Evolutionary conservation across 2,797 vertebrate genomes (phyloP), one percentile per base, ranked within the genome.

Genomic region (Macropus fuliginosus): DNA sequence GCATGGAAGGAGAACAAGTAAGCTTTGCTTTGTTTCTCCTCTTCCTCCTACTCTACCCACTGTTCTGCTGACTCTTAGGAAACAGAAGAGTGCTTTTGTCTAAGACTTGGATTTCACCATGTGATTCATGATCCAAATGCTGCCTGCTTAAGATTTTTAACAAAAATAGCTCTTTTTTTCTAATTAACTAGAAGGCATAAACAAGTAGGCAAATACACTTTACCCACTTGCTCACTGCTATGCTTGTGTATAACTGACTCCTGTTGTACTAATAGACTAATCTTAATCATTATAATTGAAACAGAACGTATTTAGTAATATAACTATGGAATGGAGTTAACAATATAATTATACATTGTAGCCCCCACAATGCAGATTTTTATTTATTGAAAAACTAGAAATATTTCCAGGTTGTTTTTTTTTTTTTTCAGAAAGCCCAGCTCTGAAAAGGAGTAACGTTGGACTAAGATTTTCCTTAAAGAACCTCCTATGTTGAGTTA

Each of bases 21-120:
- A 87, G 74, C 74, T 87, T 50, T 12, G 74, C 74, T 87, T 87
- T 87, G 74, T 87, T 87, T 87, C 74, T 87, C 74, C 9, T 87
- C 40, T 87, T 87, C 74, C 74, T 87, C 74, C 74, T 87, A 87
- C 74, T 50, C 74, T 87, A 87, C 74, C 74, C 74, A 87, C 74
- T 87, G 24, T 46, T 50, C 3, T 87, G 40, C 74, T 87, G 74
- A 46, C 21, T 87, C 40, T 87, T 87, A 46, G 9, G 40, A 50
- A 87, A 87, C 27, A 87, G 40, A 87, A 87, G 40, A 87, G 40
- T 50, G 74, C 21, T 87, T 87, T 87, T 87, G 74, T 87, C 74
- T 87, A 87, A 87, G 40, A 87, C 74, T 87, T 87, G 74, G 40
- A 50, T 46, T 87, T 50, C 74, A 87, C 46, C 21, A 87, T 50